phyloP scores from a whole-genome alignment of 1,140 invertebrate species.

The Microvelia longipes region DNA sequence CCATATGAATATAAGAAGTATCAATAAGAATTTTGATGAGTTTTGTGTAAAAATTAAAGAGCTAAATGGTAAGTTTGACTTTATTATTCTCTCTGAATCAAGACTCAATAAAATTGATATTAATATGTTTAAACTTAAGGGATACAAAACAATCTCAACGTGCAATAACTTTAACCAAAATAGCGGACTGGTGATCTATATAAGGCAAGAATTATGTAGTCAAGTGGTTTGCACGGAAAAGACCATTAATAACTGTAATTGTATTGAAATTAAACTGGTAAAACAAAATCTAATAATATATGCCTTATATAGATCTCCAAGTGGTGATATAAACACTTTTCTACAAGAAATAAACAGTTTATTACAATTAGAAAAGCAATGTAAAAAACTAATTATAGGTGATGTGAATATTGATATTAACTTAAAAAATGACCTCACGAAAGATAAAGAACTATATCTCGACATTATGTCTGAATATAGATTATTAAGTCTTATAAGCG shows the following conservation, averaged over 20 bases:
- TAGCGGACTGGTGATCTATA: not conserved
- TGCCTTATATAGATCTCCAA: not conserved
- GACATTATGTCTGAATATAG: not conserved
- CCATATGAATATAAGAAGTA: not conserved
- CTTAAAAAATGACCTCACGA: not conserved
- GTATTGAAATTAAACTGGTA: not conserved
- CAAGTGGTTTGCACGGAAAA: no score
- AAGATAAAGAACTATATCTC: not conserved
- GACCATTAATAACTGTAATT: not conserved
- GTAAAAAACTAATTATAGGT: not conserved
- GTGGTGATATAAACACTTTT: not conserved
- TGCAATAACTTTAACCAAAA: not conserved
- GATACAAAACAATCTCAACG: not conserved
- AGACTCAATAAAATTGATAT: not conserved
- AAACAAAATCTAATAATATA: not conserved
- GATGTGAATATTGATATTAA: not conserved
- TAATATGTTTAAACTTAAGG: not conserved
- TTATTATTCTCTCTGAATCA: not conserved
- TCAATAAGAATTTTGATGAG: not conserved
- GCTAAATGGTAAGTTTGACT: not conserved
- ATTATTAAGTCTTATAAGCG: not conserved
- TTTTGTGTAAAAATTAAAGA: not conserved
- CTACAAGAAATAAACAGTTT: not conserved
- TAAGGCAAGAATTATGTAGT: not conserved
- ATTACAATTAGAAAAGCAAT: not conserved